These are phyloP conservation scores for Numenius phaeopus DNA, from an alignment of 2,797 vertebrate species.

Conservation along the genomic window DNA sequence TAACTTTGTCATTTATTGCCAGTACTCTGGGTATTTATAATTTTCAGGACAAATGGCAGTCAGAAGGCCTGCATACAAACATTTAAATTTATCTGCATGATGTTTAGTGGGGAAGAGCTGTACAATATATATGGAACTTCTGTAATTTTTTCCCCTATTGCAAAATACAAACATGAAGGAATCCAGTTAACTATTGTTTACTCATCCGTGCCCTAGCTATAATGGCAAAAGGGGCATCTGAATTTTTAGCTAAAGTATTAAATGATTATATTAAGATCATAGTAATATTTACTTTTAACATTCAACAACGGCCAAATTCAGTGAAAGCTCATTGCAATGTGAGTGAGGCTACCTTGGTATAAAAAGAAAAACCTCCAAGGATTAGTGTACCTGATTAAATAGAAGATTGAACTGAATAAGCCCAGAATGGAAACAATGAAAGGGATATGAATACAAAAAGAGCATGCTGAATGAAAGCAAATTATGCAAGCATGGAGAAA, in stretches of 20 bases:
- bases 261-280: background rate
- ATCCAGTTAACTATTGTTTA: background rate
- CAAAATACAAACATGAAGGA: background rate
- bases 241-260: background rate
- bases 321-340: background rate
- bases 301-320: background rate
- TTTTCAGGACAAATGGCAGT: conserved; percentile 27
- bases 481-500: background rate
- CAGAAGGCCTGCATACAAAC: conserved; percentile 29
- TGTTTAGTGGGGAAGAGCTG: background rate
- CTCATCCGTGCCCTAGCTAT: background rate
- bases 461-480: background rate
- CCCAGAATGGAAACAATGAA: background rate
- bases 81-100: conserved; percentile 35
- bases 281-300: background rate
- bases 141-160: background rate
- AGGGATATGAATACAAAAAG: background rate
- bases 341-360: background rate
- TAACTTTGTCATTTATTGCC: conserved; percentile 37
- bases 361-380: background rate
- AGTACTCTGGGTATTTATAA: conserved; percentile 39
- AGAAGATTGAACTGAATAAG: conserved; percentile 2
- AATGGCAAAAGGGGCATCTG: background rate
- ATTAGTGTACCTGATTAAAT: background rate
- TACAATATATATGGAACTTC: background rate